Evolutionary conservation across 2,888 invertebrate species (phyloP).

Genomic region (Metallyticus violacea): DNA sequence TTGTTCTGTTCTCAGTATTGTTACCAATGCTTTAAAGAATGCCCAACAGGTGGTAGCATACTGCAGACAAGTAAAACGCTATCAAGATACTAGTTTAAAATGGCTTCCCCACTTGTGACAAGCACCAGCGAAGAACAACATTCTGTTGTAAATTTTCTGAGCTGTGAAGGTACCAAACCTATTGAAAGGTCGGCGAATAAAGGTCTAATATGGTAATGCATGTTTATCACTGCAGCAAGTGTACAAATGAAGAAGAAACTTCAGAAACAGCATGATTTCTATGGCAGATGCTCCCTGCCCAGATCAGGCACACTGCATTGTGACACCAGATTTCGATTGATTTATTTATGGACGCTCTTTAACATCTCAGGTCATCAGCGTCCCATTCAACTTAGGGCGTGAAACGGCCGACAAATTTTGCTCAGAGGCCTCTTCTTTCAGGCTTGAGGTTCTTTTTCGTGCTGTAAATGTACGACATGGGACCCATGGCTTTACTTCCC

Average conservation of each 20-base stretch:
- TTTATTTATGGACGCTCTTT: too few relatives aligned
- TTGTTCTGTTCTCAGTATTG: too few relatives aligned
- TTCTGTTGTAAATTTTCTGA: not conserved
- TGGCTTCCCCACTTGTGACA: not conserved
- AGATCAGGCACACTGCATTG: not conserved
- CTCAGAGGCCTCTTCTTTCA: too few relatives aligned
- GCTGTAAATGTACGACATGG: too few relatives aligned
- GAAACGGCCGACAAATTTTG: too few relatives aligned
- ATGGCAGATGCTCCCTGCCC: not conserved
- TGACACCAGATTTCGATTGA: too few relatives aligned
- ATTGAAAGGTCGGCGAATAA: not conserved
- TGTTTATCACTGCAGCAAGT: not conserved
- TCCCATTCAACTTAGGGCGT: too few relatives aligned
- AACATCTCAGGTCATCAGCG: too few relatives aligned
- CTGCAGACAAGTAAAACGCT: not conserved
- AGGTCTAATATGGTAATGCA: not conserved
- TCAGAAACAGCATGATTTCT: too few relatives aligned
- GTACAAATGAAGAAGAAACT: not conserved
- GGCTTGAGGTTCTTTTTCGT: too few relatives aligned
- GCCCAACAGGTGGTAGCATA: not conserved
- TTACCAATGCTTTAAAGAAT: not conserved
- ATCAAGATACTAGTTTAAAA: not conserved
- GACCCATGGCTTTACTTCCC: too few relatives aligned
- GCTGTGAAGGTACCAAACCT: not conserved
- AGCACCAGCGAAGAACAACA: not conserved